Conservation (phyloP, 2,888 invertebrate genomes). For the Bugulina stolonifera region DNA sequence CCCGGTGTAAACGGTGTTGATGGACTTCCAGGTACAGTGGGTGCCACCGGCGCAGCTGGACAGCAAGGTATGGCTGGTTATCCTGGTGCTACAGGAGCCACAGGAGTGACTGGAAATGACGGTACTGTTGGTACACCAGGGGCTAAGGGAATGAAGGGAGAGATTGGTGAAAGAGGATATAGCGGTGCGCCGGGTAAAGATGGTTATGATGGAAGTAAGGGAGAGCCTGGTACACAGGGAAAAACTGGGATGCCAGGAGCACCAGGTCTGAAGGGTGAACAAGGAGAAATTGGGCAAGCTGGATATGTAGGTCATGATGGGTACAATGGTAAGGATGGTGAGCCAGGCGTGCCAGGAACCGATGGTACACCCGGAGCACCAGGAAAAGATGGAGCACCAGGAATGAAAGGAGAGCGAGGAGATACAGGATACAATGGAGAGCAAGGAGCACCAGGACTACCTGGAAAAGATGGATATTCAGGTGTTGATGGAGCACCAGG, state of each 20-base stretch:
- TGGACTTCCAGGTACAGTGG: neutral
- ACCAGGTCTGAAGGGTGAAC: neutral
- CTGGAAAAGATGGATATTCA: neutral
- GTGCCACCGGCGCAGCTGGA: neutral
- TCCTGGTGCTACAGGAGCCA: neutral
- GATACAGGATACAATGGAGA: neutral
- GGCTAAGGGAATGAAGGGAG: constrained; percentile 3
- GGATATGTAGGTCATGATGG: neutral
- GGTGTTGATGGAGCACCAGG: neutral
- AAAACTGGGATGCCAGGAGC: neutral
- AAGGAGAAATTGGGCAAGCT: neutral
- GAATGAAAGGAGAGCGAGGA: neutral
- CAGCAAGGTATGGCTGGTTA: constrained; percentile 4
- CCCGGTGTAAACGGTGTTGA: neutral
- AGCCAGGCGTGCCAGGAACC: neutral
- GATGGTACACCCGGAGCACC: neutral
- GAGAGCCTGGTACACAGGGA: neutral
- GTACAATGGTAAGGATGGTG: neutral
- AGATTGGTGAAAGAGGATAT: neutral
- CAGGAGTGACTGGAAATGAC: neutral
- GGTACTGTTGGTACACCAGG: neutral
- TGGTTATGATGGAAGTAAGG: constrained; percentile 2
- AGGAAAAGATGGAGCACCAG: neutral
- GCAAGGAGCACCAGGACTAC: neutral
- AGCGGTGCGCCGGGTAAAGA: neutral